phyloP scores from a whole-genome alignment of 2,888 invertebrate genomes.

The Spodoptera exigua region DNA sequence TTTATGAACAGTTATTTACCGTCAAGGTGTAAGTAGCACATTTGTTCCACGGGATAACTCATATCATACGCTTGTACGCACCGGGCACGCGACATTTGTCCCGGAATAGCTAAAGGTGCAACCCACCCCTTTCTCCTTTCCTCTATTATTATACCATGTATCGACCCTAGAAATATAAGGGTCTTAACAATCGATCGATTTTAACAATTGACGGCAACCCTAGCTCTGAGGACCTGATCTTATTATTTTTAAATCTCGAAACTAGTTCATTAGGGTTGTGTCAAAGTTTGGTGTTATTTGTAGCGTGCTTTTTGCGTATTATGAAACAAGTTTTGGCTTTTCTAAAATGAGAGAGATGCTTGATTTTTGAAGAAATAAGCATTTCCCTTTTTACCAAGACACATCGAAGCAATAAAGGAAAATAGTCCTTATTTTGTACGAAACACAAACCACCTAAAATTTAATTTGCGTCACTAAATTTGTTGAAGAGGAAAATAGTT shows the following conservation, averaged over 20 bases:
- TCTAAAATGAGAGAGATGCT: too few species aligned
- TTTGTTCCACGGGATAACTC: conserved; percentile 45
- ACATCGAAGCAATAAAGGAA: too few species aligned
- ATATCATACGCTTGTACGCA: conserved; percentile 55
- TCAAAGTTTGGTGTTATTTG: too few species aligned
- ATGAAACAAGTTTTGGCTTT: too few species aligned
- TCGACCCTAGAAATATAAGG: conserved; percentile 72
- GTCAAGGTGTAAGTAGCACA: conserved; percentile 63
- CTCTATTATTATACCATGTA: conserved; percentile 71
- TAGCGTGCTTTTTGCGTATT: too few species aligned
- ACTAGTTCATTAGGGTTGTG: not conserved
- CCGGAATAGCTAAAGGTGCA: conserved; percentile 77
- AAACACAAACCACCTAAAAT: too few species aligned
- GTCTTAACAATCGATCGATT: conserved; percentile 70
- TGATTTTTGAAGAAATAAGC: too few species aligned
- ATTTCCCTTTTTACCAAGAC: too few species aligned
- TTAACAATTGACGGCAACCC: conserved; percentile 60
- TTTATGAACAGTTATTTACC: conserved; percentile 36
- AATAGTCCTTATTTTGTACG: too few species aligned
- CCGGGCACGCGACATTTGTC: conserved; percentile 79
- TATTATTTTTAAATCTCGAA: conserved; percentile 53
- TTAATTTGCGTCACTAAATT: too few species aligned
- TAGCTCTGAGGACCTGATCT: conserved; percentile 52
- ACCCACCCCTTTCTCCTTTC: conserved; percentile 79
- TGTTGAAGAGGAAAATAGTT: too few species aligned